Conservation (phyloP, 1,140 invertebrate genomes). For the Aphelenchoides fujianensis region DNA sequence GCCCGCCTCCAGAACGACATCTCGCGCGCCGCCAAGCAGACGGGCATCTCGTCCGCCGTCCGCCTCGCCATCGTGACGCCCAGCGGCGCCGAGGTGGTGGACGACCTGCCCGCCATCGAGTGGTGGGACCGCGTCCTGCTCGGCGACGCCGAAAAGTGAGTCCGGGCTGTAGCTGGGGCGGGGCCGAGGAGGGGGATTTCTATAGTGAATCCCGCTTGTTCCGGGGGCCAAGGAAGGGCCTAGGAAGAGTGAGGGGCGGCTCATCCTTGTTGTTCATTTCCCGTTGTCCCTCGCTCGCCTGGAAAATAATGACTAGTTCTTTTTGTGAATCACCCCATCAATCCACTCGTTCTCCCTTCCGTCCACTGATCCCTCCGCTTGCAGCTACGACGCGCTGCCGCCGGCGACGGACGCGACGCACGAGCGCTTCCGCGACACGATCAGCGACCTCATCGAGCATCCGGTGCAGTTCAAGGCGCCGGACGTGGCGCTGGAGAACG, state of each 20-base stretch:
- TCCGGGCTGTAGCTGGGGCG: conserved; percentile 16
- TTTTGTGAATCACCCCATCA: too few species aligned
- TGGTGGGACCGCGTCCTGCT: conserved; percentile 88
- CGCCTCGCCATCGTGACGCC: conserved; percentile 87
- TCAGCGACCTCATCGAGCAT: conserved; percentile 93
- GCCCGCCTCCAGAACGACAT: conserved; percentile 77
- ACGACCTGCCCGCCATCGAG: conserved; percentile 78
- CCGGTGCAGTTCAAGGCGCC: conserved; percentile 89
- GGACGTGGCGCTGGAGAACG: conserved; percentile 69
- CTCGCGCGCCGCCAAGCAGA: conserved; percentile 90
- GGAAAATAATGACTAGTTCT: too few species aligned
- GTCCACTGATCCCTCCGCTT: conserved; percentile 32
- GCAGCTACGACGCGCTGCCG: conserved; percentile 53
- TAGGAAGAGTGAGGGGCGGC: too few species aligned
- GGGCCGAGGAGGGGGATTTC: too few species aligned
- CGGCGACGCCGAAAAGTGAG: conserved; percentile 71
- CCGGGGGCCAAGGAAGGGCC: too few species aligned
- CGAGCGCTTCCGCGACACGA: conserved; percentile 62
- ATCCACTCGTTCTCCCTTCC: conserved; percentile 48
- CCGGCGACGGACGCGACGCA: conserved; percentile 28
- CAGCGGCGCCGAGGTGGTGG: conserved; percentile 67
- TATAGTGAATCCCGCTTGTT: too few species aligned
- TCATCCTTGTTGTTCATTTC: too few species aligned
- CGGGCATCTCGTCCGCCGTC: conserved; percentile 94
- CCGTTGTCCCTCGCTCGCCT: too few species aligned